Evolutionary conservation across 2,113 vertebrate species (phyloP), one percentile per base, ranked within the genome.

Genomic region (Anhinga rufa): DNA sequence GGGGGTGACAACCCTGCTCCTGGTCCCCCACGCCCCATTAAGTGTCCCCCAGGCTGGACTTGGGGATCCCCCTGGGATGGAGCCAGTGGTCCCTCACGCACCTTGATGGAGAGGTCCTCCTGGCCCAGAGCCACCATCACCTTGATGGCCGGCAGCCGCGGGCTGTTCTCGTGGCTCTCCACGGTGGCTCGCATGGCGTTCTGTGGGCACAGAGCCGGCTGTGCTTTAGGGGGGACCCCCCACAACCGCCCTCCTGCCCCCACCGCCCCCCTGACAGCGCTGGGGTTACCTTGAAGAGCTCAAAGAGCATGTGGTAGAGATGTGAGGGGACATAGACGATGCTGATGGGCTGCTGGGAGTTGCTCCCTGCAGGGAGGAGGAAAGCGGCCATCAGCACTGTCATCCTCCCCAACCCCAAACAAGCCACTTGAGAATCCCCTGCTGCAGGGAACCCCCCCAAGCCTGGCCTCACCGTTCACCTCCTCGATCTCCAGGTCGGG

Each of bases 151-250:
- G 99, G 99, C 3, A 99, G 98, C 51, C 65, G 79, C 1, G 95
- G 98, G 92, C 97, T 98, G 97, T 82, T 97, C 49, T 99, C 98
- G 4, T 99, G 98, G 78, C 98, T 98, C 95, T 99, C 99, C 72
- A 99, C 99, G 0, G 99, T 99, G 49, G 99, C 99, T 25, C 99
- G 97, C 99, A 99, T 99, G n/a, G 99, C 99, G 14, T 99, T 99
- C 99, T 99, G 82, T 2, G n/a, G 69, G 48, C 81, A 72, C 14
- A 21, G 78, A 17, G 65, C 8, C 8, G 4, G 14, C 11, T 38
- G 25, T 1, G 8, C 9, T 4, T 75, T 21, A 88, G 48, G 42
- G 60, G 36, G 60, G 36, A 9, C 7, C 3, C n/a, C 21, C 7
- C 28, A 3, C 2, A 44, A 3, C 16, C 15, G 9, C 38, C 38